Evolutionary conservation across 2,113 vertebrate species (phyloP), one percentile per base, ranked within the genome.

Genomic region (Sinocyclocheilus rhinocerous): DNA sequence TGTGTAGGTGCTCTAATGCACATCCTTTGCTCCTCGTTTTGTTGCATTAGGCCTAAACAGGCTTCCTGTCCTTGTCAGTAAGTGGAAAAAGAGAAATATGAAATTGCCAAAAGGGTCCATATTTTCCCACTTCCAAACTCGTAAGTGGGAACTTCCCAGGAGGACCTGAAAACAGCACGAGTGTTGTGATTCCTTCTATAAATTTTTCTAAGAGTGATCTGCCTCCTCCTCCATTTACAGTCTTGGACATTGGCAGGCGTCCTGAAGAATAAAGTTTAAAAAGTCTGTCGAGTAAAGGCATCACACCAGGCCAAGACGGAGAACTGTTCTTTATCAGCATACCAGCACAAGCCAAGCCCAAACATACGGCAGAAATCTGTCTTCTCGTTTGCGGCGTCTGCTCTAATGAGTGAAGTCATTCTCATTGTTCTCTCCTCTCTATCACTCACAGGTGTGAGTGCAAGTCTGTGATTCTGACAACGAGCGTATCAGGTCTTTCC

Each of bases 281-380:
- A 52, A 69, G n/a, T 69, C 29, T 81, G 57, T 42, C 3, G 33
- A n/a, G 18, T 16, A 22, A 42, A 61, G 55, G 36, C 77, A 80
- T 80, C 39, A 10, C 22, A 80, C 18, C 33, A 80, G 12, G 33
- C 79, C 81, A 70, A 83, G 65, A 70, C 12, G 16, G n/a, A 70
- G 45, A 55, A 70, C 39, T 77, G 83, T 9, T 22, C 84, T 72
- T 26, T 20, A 63, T 12, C 79, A 67, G 78, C 29, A 36, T 76
- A 63, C 26, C 86, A 82, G 67, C 42, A 69, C 42, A 67, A 67
- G 42, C 42, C 63, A 69, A 70, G 26, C 65, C 39, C 59, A 81
- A 81, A 65, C 79, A 81, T 48, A 81, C 12, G 79, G 22, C 9
- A 81, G 57, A 81, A 63, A 63, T 81, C 57, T 65, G 39, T 81